Evolutionary conservation across 2,113 vertebrate species (phyloP).

Genomic region (Antennarius striatus): DNA sequence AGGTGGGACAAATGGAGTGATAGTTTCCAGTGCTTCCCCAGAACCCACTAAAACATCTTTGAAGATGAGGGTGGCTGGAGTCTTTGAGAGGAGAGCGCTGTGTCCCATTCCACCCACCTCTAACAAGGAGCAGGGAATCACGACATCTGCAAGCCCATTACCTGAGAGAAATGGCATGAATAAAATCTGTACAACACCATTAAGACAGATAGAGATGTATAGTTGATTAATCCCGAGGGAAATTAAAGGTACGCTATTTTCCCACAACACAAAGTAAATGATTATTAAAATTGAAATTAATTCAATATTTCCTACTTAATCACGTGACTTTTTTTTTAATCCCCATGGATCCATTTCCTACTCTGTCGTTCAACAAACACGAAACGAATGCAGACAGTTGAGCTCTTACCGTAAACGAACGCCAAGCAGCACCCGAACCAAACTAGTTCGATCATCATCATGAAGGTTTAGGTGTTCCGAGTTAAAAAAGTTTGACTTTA

Average conservation of each 20-base stretch:
- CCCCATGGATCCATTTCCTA: too few relatives aligned
- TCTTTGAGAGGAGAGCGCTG: constrained; percentile 40
- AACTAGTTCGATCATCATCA: constrained; percentile 40
- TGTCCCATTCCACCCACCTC: constrained; percentile 69
- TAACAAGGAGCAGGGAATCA: constrained; percentile 78
- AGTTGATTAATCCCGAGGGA: constrained; percentile 6
- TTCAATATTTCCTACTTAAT: too few relatives aligned
- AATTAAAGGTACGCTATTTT: neutral
- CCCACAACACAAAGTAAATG: too few relatives aligned
- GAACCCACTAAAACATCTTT: constrained; percentile 68
- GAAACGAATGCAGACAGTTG: too few relatives aligned
- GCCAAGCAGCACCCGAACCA: constrained; percentile 29
- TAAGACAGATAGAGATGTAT: too few relatives aligned
- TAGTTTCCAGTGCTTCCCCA: constrained; percentile 71
- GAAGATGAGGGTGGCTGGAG: constrained; percentile 80
- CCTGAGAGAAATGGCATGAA: constrained; percentile 31
- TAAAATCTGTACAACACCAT: neutral
- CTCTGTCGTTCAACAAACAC: too few relatives aligned
- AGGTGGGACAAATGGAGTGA: constrained; percentile 76
- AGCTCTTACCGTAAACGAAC: too few relatives aligned
- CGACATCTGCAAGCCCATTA: constrained; percentile 74
- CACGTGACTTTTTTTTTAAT: too few relatives aligned
- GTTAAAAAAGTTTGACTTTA: too few relatives aligned
- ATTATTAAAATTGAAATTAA: too few relatives aligned
- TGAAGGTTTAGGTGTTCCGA: neutral